These are phyloP conservation scores for Sander vitreus DNA, from an alignment of 2,113 vertebrate genomes.

Conservation along the genomic window DNA sequence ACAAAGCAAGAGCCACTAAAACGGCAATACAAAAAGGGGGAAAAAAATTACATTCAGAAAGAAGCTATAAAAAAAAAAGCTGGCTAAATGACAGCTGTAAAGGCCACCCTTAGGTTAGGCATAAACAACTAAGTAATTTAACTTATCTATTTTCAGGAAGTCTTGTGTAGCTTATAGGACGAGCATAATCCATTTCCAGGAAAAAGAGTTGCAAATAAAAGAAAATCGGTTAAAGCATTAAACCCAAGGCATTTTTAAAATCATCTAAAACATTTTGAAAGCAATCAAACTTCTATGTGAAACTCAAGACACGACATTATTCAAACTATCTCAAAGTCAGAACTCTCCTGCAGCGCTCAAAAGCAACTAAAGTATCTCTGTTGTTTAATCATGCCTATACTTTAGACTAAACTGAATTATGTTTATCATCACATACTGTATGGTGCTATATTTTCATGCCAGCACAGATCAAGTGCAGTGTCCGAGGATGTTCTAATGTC, in stretches of 20 bases:
- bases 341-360: background rate
- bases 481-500: background rate
- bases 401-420: background rate
- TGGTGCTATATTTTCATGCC: background rate
- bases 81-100: slow-evolving; percentile 51
- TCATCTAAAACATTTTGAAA: slow-evolving; percentile 27
- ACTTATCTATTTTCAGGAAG: slow-evolving; percentile 59
- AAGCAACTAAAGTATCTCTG: background rate
- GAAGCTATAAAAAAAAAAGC: slow-evolving; percentile 33
- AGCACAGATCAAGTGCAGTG: slow-evolving; percentile 5
- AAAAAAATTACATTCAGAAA: slow-evolving; percentile 29
- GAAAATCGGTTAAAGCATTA: slow-evolving; percentile 34
- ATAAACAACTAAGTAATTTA: slow-evolving; percentile 37
- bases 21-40: background rate
- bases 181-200: slow-evolving; percentile 45
- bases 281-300: slow-evolving; percentile 34
- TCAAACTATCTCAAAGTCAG: background rate
- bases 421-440: background rate
- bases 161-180: slow-evolving; percentile 45
- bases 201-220: slow-evolving; percentile 29
- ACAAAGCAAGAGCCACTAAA: background rate
- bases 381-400: background rate
- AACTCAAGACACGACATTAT: slow-evolving; percentile 6
- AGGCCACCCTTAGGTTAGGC: slow-evolving; percentile 36
- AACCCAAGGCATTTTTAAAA: slow-evolving; percentile 34